Percentiles rank a stretch among this genome's conserved stretches.
Evolutionary conservation across 2,113 vertebrate species (phyloP).

Genomic region (Psammodynastes pulverulentus): DNA sequence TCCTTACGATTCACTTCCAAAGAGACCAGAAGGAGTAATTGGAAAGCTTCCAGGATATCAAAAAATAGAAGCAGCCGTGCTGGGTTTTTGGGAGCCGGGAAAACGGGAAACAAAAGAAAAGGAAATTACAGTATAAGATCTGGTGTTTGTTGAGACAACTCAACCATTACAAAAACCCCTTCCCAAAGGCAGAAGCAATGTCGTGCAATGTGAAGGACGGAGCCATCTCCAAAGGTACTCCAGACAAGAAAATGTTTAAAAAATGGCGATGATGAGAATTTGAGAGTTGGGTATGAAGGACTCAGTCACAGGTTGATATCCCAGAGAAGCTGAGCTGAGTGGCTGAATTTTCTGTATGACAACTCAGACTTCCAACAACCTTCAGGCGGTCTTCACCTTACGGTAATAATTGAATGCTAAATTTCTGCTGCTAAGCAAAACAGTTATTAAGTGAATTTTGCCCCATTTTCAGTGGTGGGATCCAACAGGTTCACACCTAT

Average conservation of each 20-base stretch:
- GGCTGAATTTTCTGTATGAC: constrained; percentile 44
- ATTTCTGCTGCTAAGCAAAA: not conserved
- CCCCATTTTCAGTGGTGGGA: too few relatives aligned
- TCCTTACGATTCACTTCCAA: constrained; percentile 75
- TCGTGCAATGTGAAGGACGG: constrained; percentile 56
- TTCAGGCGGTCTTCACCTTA: not conserved
- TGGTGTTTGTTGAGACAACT: constrained; percentile 72
- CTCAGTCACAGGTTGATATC: constrained; percentile 46
- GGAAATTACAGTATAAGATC: constrained; percentile 73
- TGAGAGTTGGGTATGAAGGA: constrained; percentile 48
- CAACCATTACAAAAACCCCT: constrained; percentile 65
- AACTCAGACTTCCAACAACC: constrained; percentile 34
- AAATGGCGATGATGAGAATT: constrained; percentile 36
- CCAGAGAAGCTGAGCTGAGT: constrained; percentile 42
- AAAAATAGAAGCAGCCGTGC: constrained; percentile 76
- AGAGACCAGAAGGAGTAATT: constrained; percentile 79
- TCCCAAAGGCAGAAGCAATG: constrained; percentile 57
- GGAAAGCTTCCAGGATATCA: constrained; percentile 76
- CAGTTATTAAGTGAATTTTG: not conserved
- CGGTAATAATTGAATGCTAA: not conserved
- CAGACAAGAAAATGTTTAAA: constrained; percentile 22
- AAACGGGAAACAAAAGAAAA: constrained; percentile 50
- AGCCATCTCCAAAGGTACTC: constrained; percentile 45
- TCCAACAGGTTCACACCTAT: too few relatives aligned
- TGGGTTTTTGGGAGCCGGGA: not conserved